A percentile compares a stretch with the other conserved stretches of the same genome.
Conservation (phyloP, 1,140 invertebrate genomes). For the Solenopsis fugax region DNA sequence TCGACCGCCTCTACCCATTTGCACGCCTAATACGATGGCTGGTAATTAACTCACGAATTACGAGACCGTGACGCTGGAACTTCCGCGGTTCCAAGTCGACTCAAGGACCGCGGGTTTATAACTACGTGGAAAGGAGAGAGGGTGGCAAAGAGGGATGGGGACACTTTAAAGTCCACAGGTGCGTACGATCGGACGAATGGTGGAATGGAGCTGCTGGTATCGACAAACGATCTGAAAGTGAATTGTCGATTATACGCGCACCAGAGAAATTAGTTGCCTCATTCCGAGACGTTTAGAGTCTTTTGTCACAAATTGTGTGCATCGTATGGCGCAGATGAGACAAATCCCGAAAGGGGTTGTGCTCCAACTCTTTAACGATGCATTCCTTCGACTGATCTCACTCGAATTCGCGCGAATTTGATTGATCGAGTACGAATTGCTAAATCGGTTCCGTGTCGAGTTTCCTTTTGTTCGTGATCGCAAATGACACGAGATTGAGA, state of each 20-base stretch:
- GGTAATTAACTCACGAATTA: constrained; percentile 69
- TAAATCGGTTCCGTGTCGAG: constrained; percentile 12
- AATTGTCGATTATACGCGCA: constrained; percentile 22
- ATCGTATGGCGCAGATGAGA: background rate
- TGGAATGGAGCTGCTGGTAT: background rate
- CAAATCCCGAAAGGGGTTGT: too few species aligned
- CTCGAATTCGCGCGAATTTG: background rate
- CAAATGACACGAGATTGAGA: background rate
- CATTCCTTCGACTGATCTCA: background rate
- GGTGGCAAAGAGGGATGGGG: background rate
- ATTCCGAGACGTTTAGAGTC: background rate
- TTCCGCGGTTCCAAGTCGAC: constrained; percentile 44
- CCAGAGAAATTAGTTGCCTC: background rate
- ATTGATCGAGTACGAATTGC: background rate
- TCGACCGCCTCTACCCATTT: constrained; percentile 17
- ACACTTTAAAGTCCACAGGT: constrained; percentile 44
- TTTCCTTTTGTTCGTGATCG: background rate
- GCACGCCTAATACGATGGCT: constrained; percentile 50
- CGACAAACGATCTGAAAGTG: background rate
- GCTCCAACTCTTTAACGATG: background rate
- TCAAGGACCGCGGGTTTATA: constrained; percentile 47
- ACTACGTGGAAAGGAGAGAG: background rate
- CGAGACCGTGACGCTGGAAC: constrained; percentile 46
- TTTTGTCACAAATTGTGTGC: background rate
- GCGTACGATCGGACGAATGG: background rate